Evolutionary conservation across 30 jellyfish, hydroid and myxozoan species (phyloP).

Genomic region (Rhopilema esculentum): DNA sequence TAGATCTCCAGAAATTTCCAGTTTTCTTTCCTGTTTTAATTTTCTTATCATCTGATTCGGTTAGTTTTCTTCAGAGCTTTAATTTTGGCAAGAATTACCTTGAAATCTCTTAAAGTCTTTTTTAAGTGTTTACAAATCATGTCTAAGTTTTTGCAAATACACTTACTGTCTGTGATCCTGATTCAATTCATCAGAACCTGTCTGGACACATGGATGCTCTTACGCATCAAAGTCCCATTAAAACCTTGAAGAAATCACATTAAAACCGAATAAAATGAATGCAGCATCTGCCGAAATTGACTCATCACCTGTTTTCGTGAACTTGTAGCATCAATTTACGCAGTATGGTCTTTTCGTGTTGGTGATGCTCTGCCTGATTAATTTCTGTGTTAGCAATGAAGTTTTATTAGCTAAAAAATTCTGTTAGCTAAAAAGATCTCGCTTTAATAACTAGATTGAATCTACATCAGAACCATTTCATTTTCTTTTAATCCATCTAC

Average conservation of each 20-base stretch:
- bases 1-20: not conserved
- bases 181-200: not conserved
- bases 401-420: too few species aligned
- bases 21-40: not conserved
- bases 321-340: not conserved
- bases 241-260: not conserved
- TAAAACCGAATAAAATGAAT: not conserved
- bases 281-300: not conserved
- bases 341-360: not conserved
- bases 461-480: too few species aligned
- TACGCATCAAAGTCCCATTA: not conserved
- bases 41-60: not conserved
- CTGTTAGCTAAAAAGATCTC: too few species aligned
- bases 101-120: not conserved
- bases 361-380: too few species aligned
- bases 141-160: not conserved
- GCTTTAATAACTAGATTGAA: too few species aligned
- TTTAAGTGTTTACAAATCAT: not conserved
- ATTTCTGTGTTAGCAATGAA: not conserved
- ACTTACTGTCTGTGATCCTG: not conserved
- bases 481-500: too few species aligned
- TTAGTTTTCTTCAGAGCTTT: not conserved
- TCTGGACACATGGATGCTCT: not conserved
- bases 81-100: not conserved
- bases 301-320: not conserved